Evolutionary conservation across 2,797 vertebrate genomes (phyloP).

Genomic region (Micropoecilia bifurca): DNA sequence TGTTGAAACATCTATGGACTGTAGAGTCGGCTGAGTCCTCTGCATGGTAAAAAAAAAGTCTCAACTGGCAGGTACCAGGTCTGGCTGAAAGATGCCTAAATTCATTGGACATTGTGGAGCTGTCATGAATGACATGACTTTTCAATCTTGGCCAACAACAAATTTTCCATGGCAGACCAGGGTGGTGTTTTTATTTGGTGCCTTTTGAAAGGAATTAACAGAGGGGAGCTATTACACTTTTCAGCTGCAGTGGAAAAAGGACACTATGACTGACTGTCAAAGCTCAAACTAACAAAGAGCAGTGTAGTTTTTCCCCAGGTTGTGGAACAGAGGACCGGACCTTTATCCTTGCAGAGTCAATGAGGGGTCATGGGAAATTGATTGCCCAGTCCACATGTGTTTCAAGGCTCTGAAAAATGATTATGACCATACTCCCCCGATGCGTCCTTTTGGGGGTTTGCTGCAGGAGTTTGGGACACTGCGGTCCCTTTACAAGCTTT

Average conservation of each 20-base stretch:
- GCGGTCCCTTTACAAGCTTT: not conserved
- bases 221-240: not conserved
- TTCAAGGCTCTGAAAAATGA: not conserved
- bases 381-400: conserved; percentile 2
- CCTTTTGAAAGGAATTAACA: not conserved
- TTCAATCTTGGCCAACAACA: not conserved
- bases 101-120: not conserved
- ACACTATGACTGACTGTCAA: not conserved
- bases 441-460: not conserved
- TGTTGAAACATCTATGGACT: not conserved
- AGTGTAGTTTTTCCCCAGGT: not conserved
- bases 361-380: conserved; percentile 7
- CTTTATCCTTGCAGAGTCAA: not conserved
- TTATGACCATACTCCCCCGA: not conserved
- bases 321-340: not conserved
- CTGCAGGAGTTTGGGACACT: not conserved
- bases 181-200: not conserved
- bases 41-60: not conserved
- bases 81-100: not conserved
- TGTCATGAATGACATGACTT: not conserved
- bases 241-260: not conserved
- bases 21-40: not conserved
- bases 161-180: not conserved
- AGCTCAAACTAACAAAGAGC: not conserved
- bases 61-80: not conserved